Evolutionary conservation across 2,113 vertebrate species (phyloP).

Genomic region (Myanophis thanlyinensis): DNA sequence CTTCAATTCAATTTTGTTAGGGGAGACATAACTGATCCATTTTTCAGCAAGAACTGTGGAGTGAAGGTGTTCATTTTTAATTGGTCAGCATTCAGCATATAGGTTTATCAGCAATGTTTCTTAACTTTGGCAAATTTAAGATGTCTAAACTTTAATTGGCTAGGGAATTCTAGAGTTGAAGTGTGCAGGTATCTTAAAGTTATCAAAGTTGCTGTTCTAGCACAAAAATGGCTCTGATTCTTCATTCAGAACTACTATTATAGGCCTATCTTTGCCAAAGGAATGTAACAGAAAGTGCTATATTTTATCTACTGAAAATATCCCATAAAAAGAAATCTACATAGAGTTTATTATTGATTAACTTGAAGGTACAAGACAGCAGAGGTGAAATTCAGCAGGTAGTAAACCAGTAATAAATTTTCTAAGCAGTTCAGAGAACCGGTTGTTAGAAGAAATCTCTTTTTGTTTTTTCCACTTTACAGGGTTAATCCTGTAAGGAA

Average conservation of each 20-base stretch:
- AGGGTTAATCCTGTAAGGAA: no score
- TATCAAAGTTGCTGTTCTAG: background rate
- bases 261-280: background rate
- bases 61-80: background rate
- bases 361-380: background rate
- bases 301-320: background rate
- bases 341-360: background rate
- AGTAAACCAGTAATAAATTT: no score
- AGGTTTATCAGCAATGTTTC: background rate
- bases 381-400: no score
- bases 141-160: background rate
- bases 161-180: background rate
- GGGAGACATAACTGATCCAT: background rate
- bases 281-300: background rate
- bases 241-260: background rate
- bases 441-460: no score
- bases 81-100: background rate
- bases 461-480: no score
- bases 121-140: background rate
- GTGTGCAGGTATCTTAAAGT: background rate
- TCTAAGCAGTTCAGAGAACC: no score
- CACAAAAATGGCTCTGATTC: background rate
- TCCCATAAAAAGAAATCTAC: background rate
- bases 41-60: background rate
- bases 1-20: background rate